phyloP scores from a whole-genome alignment of 2,113 vertebrate genomes.

The Bothrops jararaca region DNA sequence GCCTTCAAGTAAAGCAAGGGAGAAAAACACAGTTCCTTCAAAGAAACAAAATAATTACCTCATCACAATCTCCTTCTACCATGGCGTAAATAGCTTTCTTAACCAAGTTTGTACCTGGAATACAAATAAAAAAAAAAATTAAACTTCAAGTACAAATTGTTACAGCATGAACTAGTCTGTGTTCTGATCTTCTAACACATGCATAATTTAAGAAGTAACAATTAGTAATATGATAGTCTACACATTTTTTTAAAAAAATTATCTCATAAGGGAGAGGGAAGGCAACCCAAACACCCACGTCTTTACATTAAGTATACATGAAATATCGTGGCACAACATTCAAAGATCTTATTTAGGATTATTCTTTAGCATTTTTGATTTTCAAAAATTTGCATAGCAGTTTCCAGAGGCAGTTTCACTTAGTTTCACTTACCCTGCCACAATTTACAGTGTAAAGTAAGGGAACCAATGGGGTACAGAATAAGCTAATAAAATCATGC shows the following conservation, averaged over 20 bases:
- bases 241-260: not conserved
- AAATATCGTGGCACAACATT: not conserved
- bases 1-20: constrained; percentile 33
- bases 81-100: constrained; percentile 99
- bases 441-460: not conserved
- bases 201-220: not conserved
- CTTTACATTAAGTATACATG: not conserved
- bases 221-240: not conserved
- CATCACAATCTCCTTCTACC: constrained; percentile 99
- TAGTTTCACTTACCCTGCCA: not conserved
- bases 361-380: not conserved
- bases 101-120: constrained; percentile 98
- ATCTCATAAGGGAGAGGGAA: not conserved
- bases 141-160: constrained; percentile 29
- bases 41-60: constrained; percentile 78
- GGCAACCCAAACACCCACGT: not conserved
- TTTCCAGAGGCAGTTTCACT: not conserved
- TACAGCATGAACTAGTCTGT: constrained; percentile 32
- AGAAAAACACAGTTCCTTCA: not conserved
- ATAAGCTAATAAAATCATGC: not conserved
- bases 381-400: not conserved
- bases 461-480: not conserved
- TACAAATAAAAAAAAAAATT: constrained; percentile 54
- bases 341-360: not conserved
- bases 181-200: constrained; percentile 23